Percentiles rank a stretch among this genome's conserved stretches.
Conservation (phyloP, 2,888 invertebrate species). For the Pherbina coryleti region DNA sequence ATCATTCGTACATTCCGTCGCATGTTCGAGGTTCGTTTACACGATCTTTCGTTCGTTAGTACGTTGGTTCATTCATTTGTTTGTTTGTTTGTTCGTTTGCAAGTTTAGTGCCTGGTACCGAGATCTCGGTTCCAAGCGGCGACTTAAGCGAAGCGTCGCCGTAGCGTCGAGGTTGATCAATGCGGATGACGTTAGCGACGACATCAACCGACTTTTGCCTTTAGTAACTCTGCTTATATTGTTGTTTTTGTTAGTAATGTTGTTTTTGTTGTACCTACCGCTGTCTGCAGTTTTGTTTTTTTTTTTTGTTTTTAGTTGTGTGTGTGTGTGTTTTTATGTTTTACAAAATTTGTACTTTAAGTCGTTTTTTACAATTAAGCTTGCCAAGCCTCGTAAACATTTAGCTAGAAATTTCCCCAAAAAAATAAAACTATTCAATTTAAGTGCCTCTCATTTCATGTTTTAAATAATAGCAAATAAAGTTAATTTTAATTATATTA, state of each 20-base stretch:
- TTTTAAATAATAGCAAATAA: neutral
- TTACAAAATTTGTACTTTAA: constrained; percentile 20
- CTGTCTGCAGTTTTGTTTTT: neutral
- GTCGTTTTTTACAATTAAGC: neutral
- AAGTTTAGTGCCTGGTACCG: constrained; percentile 62
- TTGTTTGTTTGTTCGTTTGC: constrained; percentile 29
- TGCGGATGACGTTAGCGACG: constrained; percentile 50
- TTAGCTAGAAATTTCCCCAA: neutral
- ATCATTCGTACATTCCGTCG: constrained; percentile 2
- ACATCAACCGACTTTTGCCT: constrained; percentile 44
- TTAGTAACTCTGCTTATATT: constrained; percentile 9
- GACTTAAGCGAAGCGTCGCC: constrained; percentile 8
- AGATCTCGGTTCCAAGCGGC: constrained; percentile 61
- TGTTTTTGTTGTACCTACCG: constrained; percentile 22
- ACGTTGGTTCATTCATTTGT: constrained; percentile 37
- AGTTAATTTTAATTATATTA: neutral
- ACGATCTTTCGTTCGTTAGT: neutral
- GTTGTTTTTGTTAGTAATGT: constrained; percentile 5
- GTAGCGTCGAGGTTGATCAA: constrained; percentile 31
- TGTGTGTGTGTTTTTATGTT: neutral
- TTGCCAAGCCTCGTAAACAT: constrained; percentile 11
- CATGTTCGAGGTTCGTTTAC: neutral
- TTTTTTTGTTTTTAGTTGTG: neutral
- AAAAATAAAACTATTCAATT: neutral
- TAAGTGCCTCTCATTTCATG: neutral